A percentile compares a stretch with the other conserved stretches of the same genome.
Conservation (phyloP, 2,888 invertebrate species). For the Leucoma salicis region DNA sequence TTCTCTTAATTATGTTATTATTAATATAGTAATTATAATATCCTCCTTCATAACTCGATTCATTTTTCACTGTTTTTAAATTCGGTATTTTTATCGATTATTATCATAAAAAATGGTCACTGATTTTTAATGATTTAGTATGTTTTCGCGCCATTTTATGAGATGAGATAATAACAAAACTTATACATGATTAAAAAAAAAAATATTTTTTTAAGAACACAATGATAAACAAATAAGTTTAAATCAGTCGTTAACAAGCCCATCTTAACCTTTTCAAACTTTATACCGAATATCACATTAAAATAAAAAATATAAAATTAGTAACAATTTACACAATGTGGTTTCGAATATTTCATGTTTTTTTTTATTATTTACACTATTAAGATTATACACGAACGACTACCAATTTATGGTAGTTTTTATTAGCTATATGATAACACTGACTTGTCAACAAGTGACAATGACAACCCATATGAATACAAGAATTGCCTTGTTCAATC, state of each 20-base stretch:
- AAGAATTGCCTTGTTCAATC: too few species aligned
- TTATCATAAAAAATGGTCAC: neutral
- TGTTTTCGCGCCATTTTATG: too few species aligned
- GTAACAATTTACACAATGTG: conserved; percentile 6
- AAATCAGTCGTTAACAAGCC: conserved; percentile 33
- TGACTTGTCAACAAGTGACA: neutral
- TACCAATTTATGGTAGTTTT: too few species aligned
- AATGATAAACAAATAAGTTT: conserved; percentile 15
- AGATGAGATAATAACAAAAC: neutral
- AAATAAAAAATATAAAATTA: conserved; percentile 28
- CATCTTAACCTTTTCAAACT: conserved; percentile 11
- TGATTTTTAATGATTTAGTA: too few species aligned
- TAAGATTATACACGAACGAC: too few species aligned
- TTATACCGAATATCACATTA: conserved; percentile 36
- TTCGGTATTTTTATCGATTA: neutral
- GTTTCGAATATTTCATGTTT: neutral
- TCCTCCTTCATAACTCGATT: conserved; percentile 15
- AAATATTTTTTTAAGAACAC: conserved; percentile 6
- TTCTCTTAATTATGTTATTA: neutral
- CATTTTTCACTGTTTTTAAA: conserved; percentile 17
- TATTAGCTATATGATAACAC: neutral
- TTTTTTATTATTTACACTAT: too few species aligned
- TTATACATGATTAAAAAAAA: neutral
- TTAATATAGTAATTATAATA: conserved; percentile 31
- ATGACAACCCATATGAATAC: too few species aligned